Evolutionary conservation across 23 tunicate species (phyloP).

Genomic region (Halocynthia aurantium): DNA sequence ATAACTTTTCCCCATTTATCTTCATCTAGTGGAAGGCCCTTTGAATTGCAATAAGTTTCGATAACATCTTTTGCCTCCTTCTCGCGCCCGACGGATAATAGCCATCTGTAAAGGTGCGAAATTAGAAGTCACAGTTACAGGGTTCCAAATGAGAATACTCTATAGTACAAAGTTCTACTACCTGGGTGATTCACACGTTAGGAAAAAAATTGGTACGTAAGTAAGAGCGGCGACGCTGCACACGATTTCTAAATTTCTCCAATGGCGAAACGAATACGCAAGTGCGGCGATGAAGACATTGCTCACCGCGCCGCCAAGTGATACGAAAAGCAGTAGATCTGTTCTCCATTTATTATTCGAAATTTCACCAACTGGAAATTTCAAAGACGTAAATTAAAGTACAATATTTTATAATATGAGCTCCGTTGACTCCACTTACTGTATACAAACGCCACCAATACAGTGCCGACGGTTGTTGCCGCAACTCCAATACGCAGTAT

Average conservation of each 20-base stretch:
- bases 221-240: neutral
- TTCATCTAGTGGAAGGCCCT: slow-evolving; percentile 8
- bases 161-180: neutral
- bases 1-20: slow-evolving; percentile 42
- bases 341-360: slow-evolving; percentile 8
- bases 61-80: slow-evolving; percentile 36
- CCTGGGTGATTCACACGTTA: slow-evolving; percentile 6
- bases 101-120: slow-evolving; percentile 28
- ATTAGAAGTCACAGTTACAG: neutral
- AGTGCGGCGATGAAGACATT: neutral
- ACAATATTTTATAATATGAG: no score
- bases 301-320: neutral
- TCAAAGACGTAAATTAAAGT: neutral
- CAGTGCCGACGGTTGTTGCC: no score
- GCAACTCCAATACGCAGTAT: no score
- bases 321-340: slow-evolving; percentile 1
- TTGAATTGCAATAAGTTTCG: slow-evolving; percentile 36
- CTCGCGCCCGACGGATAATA: slow-evolving; percentile 29
- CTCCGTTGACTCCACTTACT: no score
- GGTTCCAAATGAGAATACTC: neutral
- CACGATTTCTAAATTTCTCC: slow-evolving; percentile 15
- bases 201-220: neutral
- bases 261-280: slow-evolving; percentile 12
- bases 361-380: slow-evolving; percentile 20
- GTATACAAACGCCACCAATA: no score